phyloP scores from a whole-genome alignment of 2,797 vertebrate genomes.

The Cottoperca gobio region DNA sequence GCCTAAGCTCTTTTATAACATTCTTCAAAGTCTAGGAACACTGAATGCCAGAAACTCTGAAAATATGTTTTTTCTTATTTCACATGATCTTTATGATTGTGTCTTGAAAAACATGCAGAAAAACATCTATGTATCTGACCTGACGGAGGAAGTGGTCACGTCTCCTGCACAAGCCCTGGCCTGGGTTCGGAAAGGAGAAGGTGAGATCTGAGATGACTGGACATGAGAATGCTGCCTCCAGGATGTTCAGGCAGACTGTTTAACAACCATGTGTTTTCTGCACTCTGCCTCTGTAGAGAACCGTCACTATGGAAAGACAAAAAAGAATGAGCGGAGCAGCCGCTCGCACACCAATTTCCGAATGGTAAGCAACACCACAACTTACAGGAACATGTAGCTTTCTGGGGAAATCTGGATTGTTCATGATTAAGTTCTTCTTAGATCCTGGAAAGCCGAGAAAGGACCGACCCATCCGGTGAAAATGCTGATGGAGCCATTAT shows the following conservation, averaged over 20 bases:
- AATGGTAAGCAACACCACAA: conserved; percentile 86
- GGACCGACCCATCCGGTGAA: conserved; percentile 87
- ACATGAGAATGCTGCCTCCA: neutral
- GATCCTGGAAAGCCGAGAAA: conserved; percentile 96
- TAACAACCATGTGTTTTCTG: neutral
- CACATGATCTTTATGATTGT: neutral
- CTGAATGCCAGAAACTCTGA: neutral
- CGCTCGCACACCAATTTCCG: conserved; percentile 97
- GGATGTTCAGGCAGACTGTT: neutral
- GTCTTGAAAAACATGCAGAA: conserved; percentile 82
- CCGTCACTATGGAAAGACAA: conserved; percentile 95
- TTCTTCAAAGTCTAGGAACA: neutral
- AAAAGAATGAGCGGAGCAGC: conserved; percentile 97
- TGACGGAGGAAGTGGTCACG: conserved; percentile 93
- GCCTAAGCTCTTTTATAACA: neutral
- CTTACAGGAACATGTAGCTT: neutral
- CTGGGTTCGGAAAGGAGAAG: conserved; percentile 96
- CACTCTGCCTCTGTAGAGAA: conserved; percentile 88
- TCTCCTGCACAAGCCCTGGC: conserved; percentile 90
- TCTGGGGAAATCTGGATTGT: neutral
- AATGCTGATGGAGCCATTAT: conserved; percentile 93
- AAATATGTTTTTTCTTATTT: neutral
- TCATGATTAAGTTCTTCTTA: conserved; percentile 55
- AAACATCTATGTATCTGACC: conserved; percentile 92
- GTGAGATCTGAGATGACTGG: conserved; percentile 78